phyloP scores from a whole-genome alignment of 2,797 vertebrate genomes.

The Hyperoplus immaculatus region DNA sequence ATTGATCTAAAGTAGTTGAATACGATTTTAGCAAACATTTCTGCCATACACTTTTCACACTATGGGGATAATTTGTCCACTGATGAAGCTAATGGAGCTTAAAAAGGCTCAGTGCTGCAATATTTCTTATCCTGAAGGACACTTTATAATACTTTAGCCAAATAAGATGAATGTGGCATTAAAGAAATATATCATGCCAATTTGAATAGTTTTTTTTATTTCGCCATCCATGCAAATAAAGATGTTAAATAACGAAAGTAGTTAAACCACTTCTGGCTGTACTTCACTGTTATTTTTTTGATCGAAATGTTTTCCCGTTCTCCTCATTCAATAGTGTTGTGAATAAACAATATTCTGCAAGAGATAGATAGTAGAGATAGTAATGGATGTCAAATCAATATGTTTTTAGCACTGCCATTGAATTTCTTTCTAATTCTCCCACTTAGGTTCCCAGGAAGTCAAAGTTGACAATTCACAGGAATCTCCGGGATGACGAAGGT shows the following conservation, averaged over 20 bases:
- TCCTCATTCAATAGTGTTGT: slow-evolving; percentile 9
- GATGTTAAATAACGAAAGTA: neutral
- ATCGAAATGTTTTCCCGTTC: neutral
- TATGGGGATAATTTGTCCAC: slow-evolving; percentile 5
- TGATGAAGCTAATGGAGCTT: slow-evolving; percentile 36
- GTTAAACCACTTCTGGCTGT: neutral
- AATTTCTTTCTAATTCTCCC: slow-evolving; percentile 22
- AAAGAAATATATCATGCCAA: neutral
- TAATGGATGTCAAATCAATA: slow-evolving; percentile 33
- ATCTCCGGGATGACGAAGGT: slow-evolving; percentile 96
- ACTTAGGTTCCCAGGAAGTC: slow-evolving; percentile 97
- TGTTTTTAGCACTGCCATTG: slow-evolving; percentile 21
- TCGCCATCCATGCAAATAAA: neutral
- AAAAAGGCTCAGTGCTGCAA: neutral
- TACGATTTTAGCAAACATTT: slow-evolving; percentile 26
- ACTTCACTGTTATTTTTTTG: slow-evolving; percentile 2
- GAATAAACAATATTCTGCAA: slow-evolving; percentile 19
- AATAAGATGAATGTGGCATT: slow-evolving; percentile 22
- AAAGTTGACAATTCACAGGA: slow-evolving; percentile 94
- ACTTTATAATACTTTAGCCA: neutral
- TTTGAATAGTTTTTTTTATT: neutral
- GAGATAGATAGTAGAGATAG: neutral
- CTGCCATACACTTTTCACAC: slow-evolving; percentile 3
- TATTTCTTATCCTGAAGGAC: slow-evolving; percentile 8
- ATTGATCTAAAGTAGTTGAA: slow-evolving; percentile 20